Percentiles rank a stretch among this genome's conserved stretches.
These are phyloP conservation scores for Haemorhous mexicanus DNA, from an alignment of 2,113 vertebrate genomes.

Conservation along the genomic window DNA sequence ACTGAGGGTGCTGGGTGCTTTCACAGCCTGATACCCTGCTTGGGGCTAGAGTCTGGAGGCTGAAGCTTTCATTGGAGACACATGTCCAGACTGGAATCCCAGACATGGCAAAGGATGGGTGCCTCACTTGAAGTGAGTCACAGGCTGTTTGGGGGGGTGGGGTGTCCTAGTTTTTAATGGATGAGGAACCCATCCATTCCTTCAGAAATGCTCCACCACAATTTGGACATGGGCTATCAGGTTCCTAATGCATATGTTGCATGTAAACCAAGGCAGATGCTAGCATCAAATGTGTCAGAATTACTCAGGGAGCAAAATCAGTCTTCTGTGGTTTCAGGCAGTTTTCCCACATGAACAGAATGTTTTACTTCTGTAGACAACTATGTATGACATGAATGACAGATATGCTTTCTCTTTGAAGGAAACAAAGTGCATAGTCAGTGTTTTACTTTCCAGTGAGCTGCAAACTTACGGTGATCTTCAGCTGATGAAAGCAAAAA, in stretches of 20 bases:
- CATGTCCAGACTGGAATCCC: background rate
- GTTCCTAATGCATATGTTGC: background rate
- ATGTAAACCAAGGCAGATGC: conserved; percentile 2
- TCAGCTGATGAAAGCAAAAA: conserved; percentile 22
- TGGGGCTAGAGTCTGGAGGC: background rate
- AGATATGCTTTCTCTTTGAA: background rate
- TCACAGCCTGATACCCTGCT: background rate
- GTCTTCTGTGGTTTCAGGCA: conserved; percentile 23
- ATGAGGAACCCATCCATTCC: background rate
- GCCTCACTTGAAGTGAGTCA: background rate
- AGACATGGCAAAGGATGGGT: background rate
- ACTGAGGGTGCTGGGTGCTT: background rate
- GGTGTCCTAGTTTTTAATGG: background rate
- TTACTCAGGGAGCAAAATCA: conserved; percentile 2
- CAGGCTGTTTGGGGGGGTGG: background rate
- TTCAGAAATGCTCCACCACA: background rate
- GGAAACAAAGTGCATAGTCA: conserved; percentile 6
- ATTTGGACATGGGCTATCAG: background rate
- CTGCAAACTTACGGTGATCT: background rate
- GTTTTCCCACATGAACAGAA: conserved; percentile 13
- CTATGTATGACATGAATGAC: background rate
- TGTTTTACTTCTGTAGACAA: conserved; percentile 12
- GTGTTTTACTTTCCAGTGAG: background rate
- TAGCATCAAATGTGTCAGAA: background rate
- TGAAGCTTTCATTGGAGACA: rapidly evolving